These are phyloP conservation scores for Calvadosia cruxmelitensis DNA, from an alignment of 30 jellyfish, hydroid and myxozoan genomes.

Conservation along the genomic window DNA sequence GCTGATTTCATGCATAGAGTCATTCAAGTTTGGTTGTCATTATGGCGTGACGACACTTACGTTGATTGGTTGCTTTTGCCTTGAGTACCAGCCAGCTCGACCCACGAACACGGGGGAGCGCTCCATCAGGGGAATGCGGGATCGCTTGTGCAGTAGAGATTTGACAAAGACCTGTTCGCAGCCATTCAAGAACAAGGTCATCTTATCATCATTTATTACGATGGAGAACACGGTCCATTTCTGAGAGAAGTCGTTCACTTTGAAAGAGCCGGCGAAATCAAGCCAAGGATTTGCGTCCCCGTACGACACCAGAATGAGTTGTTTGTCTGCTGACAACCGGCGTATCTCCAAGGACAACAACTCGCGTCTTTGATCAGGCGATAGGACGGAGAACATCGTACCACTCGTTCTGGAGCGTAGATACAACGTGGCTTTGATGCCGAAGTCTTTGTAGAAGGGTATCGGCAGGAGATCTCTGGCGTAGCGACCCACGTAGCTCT, in stretches of 20 bases:
- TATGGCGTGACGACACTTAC: no score
- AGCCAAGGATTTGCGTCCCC: constrained; percentile 19
- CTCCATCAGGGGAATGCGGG: constrained; percentile 14
- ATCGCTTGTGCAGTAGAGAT: constrained; percentile 14
- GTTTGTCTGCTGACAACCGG: constrained; percentile 15
- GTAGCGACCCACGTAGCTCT: constrained; percentile 81
- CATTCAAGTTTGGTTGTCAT: no score
- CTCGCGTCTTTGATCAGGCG: constrained; percentile 41
- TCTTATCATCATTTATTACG: constrained; percentile 29
- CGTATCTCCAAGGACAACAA: constrained; percentile 25
- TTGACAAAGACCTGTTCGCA: constrained; percentile 32
- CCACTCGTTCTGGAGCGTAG: constrained; percentile 46
- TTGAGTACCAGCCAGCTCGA: constrained; percentile 79
- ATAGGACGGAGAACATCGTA: constrained; percentile 41
- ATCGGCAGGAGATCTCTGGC: constrained; percentile 57
- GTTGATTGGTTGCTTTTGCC: constrained; percentile 28
- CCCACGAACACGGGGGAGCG: constrained; percentile 82
- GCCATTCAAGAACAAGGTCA: constrained; percentile 50
- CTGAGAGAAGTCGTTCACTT: constrained; percentile 37
- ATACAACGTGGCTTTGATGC: constrained; percentile 47
- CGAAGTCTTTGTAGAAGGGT: constrained; percentile 52
- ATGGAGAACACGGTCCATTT: constrained; percentile 71
- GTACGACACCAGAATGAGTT: constrained; percentile 35
- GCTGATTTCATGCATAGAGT: no score
- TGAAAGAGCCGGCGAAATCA: constrained; percentile 26